Conservation (phyloP, 2,888 invertebrate genomes). For the Caenorhabditis macrosperma region DNA sequence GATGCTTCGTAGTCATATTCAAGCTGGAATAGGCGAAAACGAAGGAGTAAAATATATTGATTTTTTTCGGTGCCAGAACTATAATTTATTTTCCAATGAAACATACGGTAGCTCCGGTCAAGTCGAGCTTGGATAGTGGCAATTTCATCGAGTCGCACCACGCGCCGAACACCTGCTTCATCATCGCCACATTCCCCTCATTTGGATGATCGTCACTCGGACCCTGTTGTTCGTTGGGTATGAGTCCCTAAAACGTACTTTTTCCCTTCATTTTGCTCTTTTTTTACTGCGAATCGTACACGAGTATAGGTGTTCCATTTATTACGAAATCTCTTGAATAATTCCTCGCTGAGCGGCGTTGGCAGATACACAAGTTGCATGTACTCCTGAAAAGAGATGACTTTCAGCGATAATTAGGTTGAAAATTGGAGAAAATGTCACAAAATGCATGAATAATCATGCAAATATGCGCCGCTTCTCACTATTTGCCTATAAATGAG, state of each 20-base stretch:
- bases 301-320: conserved; percentile 52
- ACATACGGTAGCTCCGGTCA: conserved; percentile 63
- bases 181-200: conserved; percentile 31
- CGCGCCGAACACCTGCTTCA: conserved; percentile 28
- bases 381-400: conserved; percentile 31
- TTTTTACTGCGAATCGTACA: neutral
- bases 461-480: too few species aligned
- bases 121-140: conserved; percentile 60
- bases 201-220: conserved; percentile 26
- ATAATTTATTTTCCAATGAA: too few species aligned
- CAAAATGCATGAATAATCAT: neutral
- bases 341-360: conserved; percentile 48
- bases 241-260: conserved; percentile 12
- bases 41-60: too few species aligned
- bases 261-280: neutral
- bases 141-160: conserved; percentile 60
- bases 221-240: neutral
- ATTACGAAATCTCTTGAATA: conserved; percentile 54
- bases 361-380: conserved; percentile 53
- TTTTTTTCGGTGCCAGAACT: too few species aligned
- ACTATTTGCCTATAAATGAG: too few species aligned
- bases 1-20: too few species aligned
- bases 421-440: neutral
- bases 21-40: too few species aligned
- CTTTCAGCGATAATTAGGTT: neutral